phyloP scores from a whole-genome alignment of 2,888 invertebrate species.

The Erebia epiphron region DNA sequence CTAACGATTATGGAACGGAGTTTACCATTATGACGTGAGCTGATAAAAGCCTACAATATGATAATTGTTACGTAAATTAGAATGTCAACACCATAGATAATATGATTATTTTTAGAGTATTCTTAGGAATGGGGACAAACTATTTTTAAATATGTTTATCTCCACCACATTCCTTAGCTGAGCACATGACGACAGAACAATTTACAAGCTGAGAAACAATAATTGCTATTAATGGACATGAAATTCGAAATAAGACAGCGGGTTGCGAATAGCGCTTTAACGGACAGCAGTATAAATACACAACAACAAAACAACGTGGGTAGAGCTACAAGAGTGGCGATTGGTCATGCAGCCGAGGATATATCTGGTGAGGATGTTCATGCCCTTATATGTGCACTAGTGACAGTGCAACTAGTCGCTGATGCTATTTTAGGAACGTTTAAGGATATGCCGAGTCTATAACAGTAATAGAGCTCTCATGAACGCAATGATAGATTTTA shows the following conservation, averaged over 20 bases:
- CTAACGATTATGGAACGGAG: neutral
- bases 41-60: neutral
- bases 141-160: slow-evolving; percentile 1
- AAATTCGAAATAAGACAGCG: neutral
- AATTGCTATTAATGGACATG: slow-evolving; percentile 1
- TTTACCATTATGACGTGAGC: neutral
- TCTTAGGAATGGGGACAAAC: slow-evolving; percentile 8
- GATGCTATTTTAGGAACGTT: slow-evolving; percentile 6
- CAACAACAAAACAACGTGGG: neutral
- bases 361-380: slow-evolving; percentile 5
- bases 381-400: slow-evolving; percentile 11
- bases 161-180: neutral
- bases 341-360: neutral
- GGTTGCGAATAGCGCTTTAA: neutral
- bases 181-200: slow-evolving; percentile 1
- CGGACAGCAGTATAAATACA: neutral
- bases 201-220: neutral
- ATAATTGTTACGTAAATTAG: neutral
- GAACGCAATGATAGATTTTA: no score
- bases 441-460: slow-evolving; percentile 1
- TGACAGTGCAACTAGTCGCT: neutral
- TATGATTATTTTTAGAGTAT: slow-evolving; percentile 11
- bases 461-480: neutral
- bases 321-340: slow-evolving; percentile 4
- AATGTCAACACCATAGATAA: neutral